Conservation (phyloP, 2,888 invertebrate species). For the Pycnomerus fuliginosus region DNA sequence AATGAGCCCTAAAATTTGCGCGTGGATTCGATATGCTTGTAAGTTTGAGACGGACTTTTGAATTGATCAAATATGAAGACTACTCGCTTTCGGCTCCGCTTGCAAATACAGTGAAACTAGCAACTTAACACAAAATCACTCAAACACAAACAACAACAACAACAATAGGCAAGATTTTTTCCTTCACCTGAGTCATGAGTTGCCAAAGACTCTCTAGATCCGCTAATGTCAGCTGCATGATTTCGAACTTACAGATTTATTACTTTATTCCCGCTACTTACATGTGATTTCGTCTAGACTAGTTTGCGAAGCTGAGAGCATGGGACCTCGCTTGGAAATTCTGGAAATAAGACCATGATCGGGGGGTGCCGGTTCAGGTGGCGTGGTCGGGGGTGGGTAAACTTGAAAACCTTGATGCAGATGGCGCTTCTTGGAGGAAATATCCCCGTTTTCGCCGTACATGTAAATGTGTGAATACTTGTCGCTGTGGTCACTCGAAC, state of each 20-base stretch:
- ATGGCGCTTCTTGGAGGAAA: slow-evolving; percentile 39
- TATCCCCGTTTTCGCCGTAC: slow-evolving; percentile 59
- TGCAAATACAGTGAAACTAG: too few species aligned
- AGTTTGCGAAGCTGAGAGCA: slow-evolving; percentile 60
- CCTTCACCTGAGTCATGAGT: slow-evolving; percentile 80
- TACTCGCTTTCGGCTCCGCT: too few species aligned
- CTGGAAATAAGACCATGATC: slow-evolving; percentile 60
- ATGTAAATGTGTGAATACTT: slow-evolving; percentile 64
- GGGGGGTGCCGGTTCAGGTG: slow-evolving; percentile 82
- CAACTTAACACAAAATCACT: slow-evolving; percentile 15
- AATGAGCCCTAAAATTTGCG: too few species aligned
- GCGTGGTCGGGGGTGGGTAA: slow-evolving; percentile 80
- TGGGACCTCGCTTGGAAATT: slow-evolving; percentile 54
- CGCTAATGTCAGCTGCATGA: slow-evolving; percentile 70
- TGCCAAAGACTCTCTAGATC: slow-evolving; percentile 77
- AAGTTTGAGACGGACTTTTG: too few species aligned
- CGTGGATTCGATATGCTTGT: too few species aligned
- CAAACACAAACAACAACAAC: slow-evolving; percentile 26
- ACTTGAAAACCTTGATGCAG: slow-evolving; percentile 64
- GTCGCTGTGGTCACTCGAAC: slow-evolving; percentile 69
- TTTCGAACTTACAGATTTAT: slow-evolving; percentile 13
- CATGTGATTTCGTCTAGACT: slow-evolving; percentile 68
- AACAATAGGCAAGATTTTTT: too few species aligned
- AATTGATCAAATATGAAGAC: too few species aligned
- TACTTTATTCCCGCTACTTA: slow-evolving; percentile 45